These are phyloP conservation scores for Anthrax anthrax DNA, from an alignment of 2,888 invertebrate species.

Conservation along the genomic window DNA sequence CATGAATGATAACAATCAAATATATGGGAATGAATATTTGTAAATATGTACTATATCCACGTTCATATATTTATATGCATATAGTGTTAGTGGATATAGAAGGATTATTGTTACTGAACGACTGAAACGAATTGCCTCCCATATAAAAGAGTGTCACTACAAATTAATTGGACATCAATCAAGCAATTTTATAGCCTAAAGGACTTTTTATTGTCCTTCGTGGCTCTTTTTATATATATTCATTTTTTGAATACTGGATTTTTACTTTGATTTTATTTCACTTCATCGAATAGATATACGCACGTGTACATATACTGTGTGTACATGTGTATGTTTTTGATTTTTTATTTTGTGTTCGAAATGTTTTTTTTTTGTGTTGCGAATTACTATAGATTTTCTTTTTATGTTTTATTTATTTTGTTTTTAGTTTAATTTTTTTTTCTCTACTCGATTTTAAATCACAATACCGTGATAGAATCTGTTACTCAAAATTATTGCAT, in stretches of 20 bases:
- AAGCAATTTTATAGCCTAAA: conserved; percentile 10
- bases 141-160: conserved; percentile 10
- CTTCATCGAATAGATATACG: too few relatives aligned
- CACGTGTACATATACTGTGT: too few relatives aligned
- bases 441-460: too few relatives aligned
- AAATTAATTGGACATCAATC: conserved; percentile 12
- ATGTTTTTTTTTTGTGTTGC: not conserved
- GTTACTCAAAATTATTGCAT: too few relatives aligned
- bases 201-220: conserved; percentile 8
- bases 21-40: too few relatives aligned
- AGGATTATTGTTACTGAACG: not conserved
- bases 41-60: not conserved
- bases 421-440: too few relatives aligned
- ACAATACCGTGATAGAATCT: too few relatives aligned
- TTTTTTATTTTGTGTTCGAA: not conserved
- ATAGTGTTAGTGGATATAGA: not conserved
- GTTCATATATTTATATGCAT: not conserved
- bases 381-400: too few relatives aligned
- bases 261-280: conserved; percentile 5
- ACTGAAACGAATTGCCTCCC: not conserved
- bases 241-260: not conserved
- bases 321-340: not conserved
- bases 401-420: too few relatives aligned
- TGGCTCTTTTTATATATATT: conserved; percentile 1
- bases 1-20: too few relatives aligned